A percentile compares a stretch with the other conserved stretches of the same genome.
Conservation (phyloP, 2,797 vertebrate species). For the Silurus lanzhouensis region DNA sequence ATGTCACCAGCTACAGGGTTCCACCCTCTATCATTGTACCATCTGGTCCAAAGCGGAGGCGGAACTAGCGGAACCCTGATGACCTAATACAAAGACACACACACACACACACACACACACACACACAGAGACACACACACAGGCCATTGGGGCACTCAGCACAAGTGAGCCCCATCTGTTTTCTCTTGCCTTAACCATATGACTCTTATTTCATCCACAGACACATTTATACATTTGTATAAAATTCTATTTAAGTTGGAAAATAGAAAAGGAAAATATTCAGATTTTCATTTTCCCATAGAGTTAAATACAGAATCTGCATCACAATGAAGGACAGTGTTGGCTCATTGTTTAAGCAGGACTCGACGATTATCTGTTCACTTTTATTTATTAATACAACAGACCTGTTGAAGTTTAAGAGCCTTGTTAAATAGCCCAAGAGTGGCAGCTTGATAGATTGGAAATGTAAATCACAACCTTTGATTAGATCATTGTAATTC, state of each 20-base stretch:
- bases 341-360: too few relatives aligned
- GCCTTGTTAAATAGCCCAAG: too few relatives aligned
- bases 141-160: constrained; percentile 31
- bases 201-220: background rate
- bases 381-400: too few relatives aligned
- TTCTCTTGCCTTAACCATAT: constrained; percentile 22
- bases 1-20: constrained; percentile 34
- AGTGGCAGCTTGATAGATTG: too few relatives aligned
- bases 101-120: constrained; percentile 18
- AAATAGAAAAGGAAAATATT: background rate
- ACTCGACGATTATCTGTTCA: too few relatives aligned
- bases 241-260: too few relatives aligned
- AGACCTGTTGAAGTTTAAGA: too few relatives aligned
- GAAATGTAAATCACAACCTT: too few relatives aligned
- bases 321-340: too few relatives aligned
- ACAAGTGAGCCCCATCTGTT: constrained; percentile 47
- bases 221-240: background rate
- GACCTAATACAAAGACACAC: constrained; percentile 30
- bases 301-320: too few relatives aligned
- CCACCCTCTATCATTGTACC: constrained; percentile 39
- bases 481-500: too few relatives aligned
- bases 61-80: constrained; percentile 36
- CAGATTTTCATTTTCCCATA: background rate
- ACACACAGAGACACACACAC: constrained; percentile 7
- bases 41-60: constrained; percentile 48